Evolutionary conservation across 2,113 vertebrate species (phyloP).

Genomic region (Atherinomorus stipes): DNA sequence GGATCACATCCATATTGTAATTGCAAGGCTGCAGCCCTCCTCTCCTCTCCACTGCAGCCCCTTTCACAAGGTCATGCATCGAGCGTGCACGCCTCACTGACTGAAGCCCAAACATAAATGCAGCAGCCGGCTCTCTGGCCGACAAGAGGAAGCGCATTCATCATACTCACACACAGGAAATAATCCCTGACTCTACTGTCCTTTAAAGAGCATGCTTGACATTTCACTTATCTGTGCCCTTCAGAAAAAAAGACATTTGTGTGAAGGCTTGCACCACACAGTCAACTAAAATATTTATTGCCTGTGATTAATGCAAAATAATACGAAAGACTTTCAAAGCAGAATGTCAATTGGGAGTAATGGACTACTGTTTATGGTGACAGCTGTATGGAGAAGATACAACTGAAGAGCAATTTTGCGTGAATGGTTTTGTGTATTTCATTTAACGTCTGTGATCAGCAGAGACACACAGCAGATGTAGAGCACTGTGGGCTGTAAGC

Average conservation of each 20-base stretch:
- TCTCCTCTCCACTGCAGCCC: slow-evolving; percentile 21
- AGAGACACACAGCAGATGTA: slow-evolving; percentile 48
- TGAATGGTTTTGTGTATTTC: slow-evolving; percentile 29
- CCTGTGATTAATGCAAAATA: slow-evolving; percentile 37
- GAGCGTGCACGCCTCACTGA: slow-evolving; percentile 32
- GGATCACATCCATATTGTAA: slow-evolving; percentile 53
- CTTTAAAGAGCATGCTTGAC: slow-evolving; percentile 56
- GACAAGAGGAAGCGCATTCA: slow-evolving; percentile 25
- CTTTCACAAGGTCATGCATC: slow-evolving; percentile 67
- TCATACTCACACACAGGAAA: slow-evolving; percentile 40
- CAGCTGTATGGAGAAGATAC: slow-evolving; percentile 5
- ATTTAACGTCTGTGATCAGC: slow-evolving; percentile 14
- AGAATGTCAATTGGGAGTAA: slow-evolving; percentile 22
- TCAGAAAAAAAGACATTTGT: slow-evolving; percentile 45
- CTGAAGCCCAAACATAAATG: slow-evolving; percentile 29
- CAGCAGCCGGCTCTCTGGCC: slow-evolving; percentile 12
- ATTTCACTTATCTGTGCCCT: slow-evolving; percentile 60
- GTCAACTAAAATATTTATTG: slow-evolving; percentile 52
- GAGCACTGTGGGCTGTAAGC: slow-evolving; percentile 51
- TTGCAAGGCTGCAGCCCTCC: slow-evolving; percentile 28
- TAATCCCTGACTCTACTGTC: slow-evolving; percentile 36
- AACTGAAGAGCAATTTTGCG: slow-evolving; percentile 12
- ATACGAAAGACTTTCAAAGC: slow-evolving; percentile 12
- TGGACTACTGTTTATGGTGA: slow-evolving; percentile 25
- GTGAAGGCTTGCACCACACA: slow-evolving; percentile 37